Evolutionary conservation across 2,113 vertebrate species (phyloP).

Genomic region (Lynx canadensis): DNA sequence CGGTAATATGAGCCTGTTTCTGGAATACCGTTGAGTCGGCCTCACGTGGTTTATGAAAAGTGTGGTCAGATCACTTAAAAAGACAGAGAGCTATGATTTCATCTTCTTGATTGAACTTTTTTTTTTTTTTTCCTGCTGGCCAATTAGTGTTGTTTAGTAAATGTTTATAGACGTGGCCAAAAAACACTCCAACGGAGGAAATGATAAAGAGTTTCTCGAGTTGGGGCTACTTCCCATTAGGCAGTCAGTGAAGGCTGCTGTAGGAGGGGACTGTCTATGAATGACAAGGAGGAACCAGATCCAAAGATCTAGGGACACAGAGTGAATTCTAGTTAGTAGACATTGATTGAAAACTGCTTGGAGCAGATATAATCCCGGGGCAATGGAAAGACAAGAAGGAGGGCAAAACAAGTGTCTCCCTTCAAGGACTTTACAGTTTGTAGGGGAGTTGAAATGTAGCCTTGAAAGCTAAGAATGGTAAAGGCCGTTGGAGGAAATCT

Average conservation of each 20-base stretch:
- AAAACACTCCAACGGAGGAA: background rate
- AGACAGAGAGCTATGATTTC: background rate
- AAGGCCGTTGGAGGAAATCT: background rate
- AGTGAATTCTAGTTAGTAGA: background rate
- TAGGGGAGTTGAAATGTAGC: background rate
- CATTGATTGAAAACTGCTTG: background rate
- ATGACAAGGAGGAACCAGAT: background rate
- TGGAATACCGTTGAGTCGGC: background rate
- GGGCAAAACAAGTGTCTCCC: background rate
- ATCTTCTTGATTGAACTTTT: conserved; percentile 21
- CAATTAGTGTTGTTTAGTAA: conserved; percentile 13
- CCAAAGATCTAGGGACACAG: background rate
- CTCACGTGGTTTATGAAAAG: background rate
- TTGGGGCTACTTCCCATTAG: background rate
- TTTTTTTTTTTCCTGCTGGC: background rate
- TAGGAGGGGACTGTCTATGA: background rate
- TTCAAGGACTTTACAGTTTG: background rate
- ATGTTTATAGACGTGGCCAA: background rate
- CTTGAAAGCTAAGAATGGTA: background rate
- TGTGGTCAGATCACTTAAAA: conserved; percentile 25
- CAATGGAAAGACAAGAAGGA: background rate
- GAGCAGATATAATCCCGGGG: background rate
- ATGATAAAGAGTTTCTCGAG: background rate
- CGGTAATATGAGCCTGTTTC: background rate
- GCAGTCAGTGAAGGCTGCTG: background rate